Percentiles rank a stretch among this genome's conserved stretches.
Conservation (phyloP, 2,113 vertebrate genomes). For the Triplophysa rosa region DNA sequence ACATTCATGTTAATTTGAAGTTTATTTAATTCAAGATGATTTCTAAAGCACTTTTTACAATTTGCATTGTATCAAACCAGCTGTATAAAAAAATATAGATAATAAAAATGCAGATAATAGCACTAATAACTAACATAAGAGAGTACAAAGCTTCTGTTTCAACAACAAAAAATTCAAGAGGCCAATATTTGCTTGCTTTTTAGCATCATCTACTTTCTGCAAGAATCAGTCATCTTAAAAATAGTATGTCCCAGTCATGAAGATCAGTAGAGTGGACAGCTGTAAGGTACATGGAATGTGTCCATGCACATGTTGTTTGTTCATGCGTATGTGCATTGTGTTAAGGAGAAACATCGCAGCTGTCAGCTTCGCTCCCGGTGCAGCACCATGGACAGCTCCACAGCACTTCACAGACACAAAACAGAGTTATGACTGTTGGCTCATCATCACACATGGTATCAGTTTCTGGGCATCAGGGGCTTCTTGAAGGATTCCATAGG, state of each 20-base stretch:
- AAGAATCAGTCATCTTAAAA: background rate
- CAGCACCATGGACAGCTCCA: slow-evolving; percentile 14
- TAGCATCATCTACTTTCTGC: no score
- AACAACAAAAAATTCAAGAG: background rate
- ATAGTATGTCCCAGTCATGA: background rate
- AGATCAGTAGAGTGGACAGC: slow-evolving; percentile 4
- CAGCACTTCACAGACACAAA: slow-evolving; percentile 27
- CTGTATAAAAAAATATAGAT: no score
- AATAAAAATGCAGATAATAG: no score
- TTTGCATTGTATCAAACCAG: no score
- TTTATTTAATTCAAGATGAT: no score
- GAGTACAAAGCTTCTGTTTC: no score
- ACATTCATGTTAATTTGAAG: no score
- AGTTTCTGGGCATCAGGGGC: background rate
- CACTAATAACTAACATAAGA: no score
- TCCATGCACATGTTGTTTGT: slow-evolving; percentile 18
- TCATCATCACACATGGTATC: slow-evolving; percentile 5
- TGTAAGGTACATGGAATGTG: slow-evolving; percentile 5
- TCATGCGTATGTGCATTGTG: slow-evolving; percentile 12
- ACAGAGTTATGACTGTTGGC: slow-evolving; percentile 14
- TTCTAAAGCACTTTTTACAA: no score
- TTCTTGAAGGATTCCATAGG: slow-evolving; percentile 1
- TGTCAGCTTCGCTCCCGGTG: slow-evolving; percentile 13
- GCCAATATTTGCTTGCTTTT: no score
- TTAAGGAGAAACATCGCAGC: slow-evolving; percentile 17